Conservation (phyloP, 2,113 vertebrate species). For the Balaeniceps rex region DNA sequence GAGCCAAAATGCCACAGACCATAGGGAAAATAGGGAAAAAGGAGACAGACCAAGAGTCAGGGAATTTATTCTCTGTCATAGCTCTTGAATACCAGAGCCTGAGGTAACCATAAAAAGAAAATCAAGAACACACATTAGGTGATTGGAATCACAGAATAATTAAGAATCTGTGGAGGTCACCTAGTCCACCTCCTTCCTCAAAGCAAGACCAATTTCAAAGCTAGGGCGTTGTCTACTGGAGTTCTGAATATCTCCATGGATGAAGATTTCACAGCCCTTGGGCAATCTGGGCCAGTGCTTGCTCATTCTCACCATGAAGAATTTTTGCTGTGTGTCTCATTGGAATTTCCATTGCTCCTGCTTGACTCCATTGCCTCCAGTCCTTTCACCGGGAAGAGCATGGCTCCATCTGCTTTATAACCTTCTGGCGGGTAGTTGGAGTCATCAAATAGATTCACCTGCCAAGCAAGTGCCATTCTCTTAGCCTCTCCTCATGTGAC, state of each 20-base stretch:
- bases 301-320: background rate
- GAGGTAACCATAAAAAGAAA: background rate
- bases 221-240: background rate
- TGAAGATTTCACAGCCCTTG: background rate
- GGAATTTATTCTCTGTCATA: background rate
- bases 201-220: background rate
- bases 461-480: accelerated
- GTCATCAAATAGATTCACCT: background rate
- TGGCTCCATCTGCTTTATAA: background rate
- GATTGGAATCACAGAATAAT: background rate
- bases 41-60: background rate
- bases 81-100: background rate
- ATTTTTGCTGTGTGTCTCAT: background rate
- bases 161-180: background rate
- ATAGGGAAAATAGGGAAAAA: background rate
- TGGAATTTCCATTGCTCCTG: background rate
- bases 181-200: background rate
- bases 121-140: background rate
- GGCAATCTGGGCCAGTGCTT: background rate
- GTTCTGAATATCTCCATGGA: background rate
- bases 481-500: background rate
- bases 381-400: background rate
- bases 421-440: background rate
- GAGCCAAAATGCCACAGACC: background rate
- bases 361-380: background rate